These are phyloP conservation scores for Hapalemur alaotrensis DNA, from an alignment of 2,797 vertebrate species.

Conservation along the genomic window DNA sequence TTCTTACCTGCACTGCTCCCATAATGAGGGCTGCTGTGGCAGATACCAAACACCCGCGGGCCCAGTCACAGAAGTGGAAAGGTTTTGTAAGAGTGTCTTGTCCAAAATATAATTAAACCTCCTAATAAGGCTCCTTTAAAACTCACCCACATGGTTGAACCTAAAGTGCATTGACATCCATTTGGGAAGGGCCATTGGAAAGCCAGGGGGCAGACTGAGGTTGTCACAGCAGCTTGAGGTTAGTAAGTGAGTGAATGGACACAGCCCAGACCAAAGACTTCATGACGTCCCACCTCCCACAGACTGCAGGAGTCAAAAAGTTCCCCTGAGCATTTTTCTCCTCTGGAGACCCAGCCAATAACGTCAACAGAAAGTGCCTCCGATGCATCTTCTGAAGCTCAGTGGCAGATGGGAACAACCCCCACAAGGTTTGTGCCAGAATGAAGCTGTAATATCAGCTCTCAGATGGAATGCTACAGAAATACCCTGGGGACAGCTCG, in stretches of 20 bases:
- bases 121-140: not conserved
- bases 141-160: not conserved
- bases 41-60: not conserved
- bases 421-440: not conserved
- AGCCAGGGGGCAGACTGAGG: not conserved
- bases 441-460: not conserved
- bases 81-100: not conserved
- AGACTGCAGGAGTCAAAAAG: not conserved
- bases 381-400: not conserved
- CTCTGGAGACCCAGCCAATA: not conserved
- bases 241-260: not conserved
- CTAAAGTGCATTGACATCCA: not conserved
- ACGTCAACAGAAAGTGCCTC: not conserved
- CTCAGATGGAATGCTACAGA: not conserved
- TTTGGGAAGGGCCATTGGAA: not conserved
- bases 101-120: not conserved
- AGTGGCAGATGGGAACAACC: constrained; percentile 37
- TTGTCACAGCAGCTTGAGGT: not conserved
- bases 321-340: not conserved
- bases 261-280: not conserved
- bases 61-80: not conserved
- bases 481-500: not conserved
- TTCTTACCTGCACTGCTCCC: not conserved
- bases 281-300: not conserved
- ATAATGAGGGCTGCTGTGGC: not conserved